Evolutionary conservation across 2,797 vertebrate genomes (phyloP), one percentile per base, ranked within the genome.

Genomic region (Caiman crocodilus): DNA sequence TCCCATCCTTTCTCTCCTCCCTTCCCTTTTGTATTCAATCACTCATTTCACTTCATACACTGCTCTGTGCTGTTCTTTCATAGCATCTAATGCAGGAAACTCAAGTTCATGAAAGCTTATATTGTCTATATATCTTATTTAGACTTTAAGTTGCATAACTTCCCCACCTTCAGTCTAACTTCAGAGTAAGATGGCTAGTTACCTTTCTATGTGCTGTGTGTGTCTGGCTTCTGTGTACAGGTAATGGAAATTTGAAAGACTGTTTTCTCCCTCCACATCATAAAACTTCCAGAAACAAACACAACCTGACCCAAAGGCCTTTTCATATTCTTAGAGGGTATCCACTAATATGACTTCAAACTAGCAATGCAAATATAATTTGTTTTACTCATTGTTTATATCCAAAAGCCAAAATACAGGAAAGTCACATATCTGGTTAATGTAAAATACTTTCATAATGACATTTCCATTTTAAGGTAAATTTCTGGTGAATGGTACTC

Each of bases 381-480:
- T 50, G 17, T 26, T 8, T 11, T 83, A 56, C 26, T 83, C 83
- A 9, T 18, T 81, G 30, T 88, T 91, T 58, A 56, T 50, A 50
- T 8, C 74, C 1, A 80, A 77, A 75, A 81, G 88, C 73, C 8
- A 79, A 86, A 92, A 89, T 63, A 18, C 23, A 89, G 50, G 94
- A 81, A 3, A 64, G 6, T 56, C 35, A 6, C n/a, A 84, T 86
- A 67, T 75, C 15, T 35, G 6, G 57, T 14, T 59, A 83, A 61
- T 1, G 58, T 25, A 78, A 79, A 32, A 90, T 12, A 20, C 84
- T 91, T 90, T 71, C 26, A 79, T n/a, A 61, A 50, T 14, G n/a
- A 32, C 88, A 55, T 89, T 76, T 84, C 60, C 58, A 78, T 94
- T 95, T 88, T 85, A 85, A 85, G 6, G 17, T 85, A 14, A 18